phyloP scores from a whole-genome alignment of 2,888 invertebrate genomes.

The Melinaea menophilus region DNA sequence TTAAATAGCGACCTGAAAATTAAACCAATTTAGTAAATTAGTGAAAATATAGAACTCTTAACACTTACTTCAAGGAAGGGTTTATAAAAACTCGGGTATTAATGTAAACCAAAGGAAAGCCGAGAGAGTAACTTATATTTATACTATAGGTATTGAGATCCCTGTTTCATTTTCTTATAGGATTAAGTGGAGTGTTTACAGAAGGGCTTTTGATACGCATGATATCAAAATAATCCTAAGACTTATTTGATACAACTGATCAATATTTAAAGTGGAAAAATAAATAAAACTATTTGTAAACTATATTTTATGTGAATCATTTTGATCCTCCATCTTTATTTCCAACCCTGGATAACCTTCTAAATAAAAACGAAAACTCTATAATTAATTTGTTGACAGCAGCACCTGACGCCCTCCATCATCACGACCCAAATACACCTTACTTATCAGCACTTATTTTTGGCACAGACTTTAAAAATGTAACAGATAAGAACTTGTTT shows the following conservation, averaged over 20 bases:
- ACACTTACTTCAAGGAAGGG: too few relatives aligned
- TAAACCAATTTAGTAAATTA: too few relatives aligned
- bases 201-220: too few relatives aligned
- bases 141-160: background rate
- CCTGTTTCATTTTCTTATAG: too few relatives aligned
- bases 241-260: too few relatives aligned
- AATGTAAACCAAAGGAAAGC: conserved; percentile 3
- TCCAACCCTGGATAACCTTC: conserved; percentile 18
- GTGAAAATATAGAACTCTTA: too few relatives aligned
- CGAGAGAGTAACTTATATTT: background rate
- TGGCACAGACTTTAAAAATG: conserved; percentile 10
- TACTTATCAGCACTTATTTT: conserved; percentile 41
- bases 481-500: conserved; percentile 4
- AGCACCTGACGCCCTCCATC: conserved; percentile 52
- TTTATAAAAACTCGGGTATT: conserved; percentile 5
- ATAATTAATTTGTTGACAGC: conserved; percentile 47
- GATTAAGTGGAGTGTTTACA: too few relatives aligned
- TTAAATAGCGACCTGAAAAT: too few relatives aligned
- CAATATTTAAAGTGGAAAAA: too few relatives aligned
- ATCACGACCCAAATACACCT: conserved; percentile 55
- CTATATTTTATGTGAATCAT: too few relatives aligned
- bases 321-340: background rate
- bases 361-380: conserved; percentile 50
- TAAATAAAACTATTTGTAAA: too few relatives aligned
- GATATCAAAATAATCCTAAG: too few relatives aligned